These are phyloP conservation scores for Sialia sialis DNA, from an alignment of 2,113 vertebrate species.

Conservation along the genomic window DNA sequence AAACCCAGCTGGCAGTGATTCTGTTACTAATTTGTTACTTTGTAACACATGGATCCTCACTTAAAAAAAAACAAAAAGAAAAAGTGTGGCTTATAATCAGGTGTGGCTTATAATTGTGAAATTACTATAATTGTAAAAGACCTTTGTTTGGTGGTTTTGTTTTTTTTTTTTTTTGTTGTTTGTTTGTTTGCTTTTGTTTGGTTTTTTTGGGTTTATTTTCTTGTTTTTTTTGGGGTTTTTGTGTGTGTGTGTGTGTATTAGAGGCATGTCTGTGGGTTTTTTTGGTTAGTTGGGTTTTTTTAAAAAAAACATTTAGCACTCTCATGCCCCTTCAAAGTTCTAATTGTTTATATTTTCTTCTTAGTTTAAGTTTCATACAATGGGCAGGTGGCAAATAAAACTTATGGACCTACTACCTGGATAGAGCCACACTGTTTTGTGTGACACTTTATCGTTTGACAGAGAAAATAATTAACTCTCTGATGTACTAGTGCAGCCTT, in stretches of 20 bases:
- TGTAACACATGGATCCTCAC: no score
- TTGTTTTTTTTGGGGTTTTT: no score
- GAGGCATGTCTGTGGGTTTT: neutral
- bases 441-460: neutral
- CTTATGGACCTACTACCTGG: neutral
- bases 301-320: neutral
- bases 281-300: rapidly evolving
- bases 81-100: no score
- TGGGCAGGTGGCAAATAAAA: neutral
- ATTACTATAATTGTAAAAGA: no score
- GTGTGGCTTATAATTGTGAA: no score
- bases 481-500: neutral
- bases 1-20: no score
- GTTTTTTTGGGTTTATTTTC: no score
- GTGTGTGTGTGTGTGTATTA: rapidly evolving
- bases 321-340: neutral
- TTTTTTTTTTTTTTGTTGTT: no score
- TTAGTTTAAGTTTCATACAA: neutral
- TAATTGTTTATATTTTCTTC: neutral
- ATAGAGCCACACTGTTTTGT: neutral
- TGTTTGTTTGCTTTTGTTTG: no score
- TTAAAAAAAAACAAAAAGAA: no score
- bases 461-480: neutral
- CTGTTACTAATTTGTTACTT: no score
- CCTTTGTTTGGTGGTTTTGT: no score